Conservation (phyloP, 2,797 vertebrate genomes). For the Apogon talboti region DNA sequence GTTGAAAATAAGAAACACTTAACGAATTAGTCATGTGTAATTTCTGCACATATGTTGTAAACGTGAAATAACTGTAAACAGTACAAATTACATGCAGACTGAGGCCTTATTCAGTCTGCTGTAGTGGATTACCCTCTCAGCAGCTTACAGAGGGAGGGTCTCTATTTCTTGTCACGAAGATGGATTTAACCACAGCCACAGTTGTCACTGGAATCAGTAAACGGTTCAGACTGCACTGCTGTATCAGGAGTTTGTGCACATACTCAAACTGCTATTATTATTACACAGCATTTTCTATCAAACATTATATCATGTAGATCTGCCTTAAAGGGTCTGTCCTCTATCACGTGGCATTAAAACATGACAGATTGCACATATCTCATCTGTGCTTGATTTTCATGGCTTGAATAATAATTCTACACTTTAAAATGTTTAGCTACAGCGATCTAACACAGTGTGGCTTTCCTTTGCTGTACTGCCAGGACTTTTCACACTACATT, state of each 20-base stretch:
- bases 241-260: background rate
- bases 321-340: too few relatives aligned
- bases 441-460: too few relatives aligned
- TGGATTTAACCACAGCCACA: conserved; percentile 25
- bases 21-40: conserved; percentile 5
- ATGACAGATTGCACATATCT: too few relatives aligned
- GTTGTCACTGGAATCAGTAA: conserved; percentile 25
- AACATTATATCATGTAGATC: too few relatives aligned
- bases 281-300: too few relatives aligned
- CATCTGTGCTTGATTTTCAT: too few relatives aligned
- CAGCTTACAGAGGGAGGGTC: conserved; percentile 27
- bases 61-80: conserved; percentile 29
- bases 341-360: too few relatives aligned
- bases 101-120: conserved; percentile 17
- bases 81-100: conserved; percentile 29
- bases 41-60: conserved; percentile 2
- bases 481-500: too few relatives aligned
- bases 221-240: conserved; percentile 9
- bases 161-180: conserved; percentile 26
- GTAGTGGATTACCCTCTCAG: conserved; percentile 37
- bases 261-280: too few relatives aligned
- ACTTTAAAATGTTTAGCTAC: too few relatives aligned
- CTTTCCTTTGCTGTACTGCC: too few relatives aligned
- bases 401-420: too few relatives aligned
- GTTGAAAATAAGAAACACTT: conserved; percentile 4